phyloP scores from a whole-genome alignment of 2,113 vertebrate genomes.

The Trichomycterus rosablanca region DNA sequence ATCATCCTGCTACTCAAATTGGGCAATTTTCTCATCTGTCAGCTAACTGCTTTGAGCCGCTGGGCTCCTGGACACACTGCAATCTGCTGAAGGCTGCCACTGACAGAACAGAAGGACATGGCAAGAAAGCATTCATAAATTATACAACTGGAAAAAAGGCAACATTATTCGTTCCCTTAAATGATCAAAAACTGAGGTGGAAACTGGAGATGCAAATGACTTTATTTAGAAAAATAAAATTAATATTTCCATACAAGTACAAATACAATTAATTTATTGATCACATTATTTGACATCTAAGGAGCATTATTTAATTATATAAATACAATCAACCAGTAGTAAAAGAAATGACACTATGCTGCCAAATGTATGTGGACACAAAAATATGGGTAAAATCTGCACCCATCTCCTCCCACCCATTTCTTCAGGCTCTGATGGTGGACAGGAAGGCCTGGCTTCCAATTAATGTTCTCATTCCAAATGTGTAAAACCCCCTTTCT shows the following conservation, averaged over 20 bases:
- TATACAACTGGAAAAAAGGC: not conserved
- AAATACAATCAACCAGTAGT: conserved; percentile 8
- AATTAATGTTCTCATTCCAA: too few relatives aligned
- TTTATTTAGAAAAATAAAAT: conserved; percentile 39
- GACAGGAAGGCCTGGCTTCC: too few relatives aligned
- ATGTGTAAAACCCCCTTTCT: too few relatives aligned
- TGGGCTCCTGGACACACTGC: conserved; percentile 13
- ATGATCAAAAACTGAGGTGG: not conserved
- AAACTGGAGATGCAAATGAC: not conserved
- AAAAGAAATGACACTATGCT: too few relatives aligned
- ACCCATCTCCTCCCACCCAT: too few relatives aligned
- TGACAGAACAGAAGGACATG: not conserved
- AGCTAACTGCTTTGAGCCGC: conserved; percentile 44
- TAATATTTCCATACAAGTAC: not conserved
- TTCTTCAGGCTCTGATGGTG: too few relatives aligned
- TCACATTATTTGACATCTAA: conserved; percentile 23
- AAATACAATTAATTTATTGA: conserved; percentile 22
- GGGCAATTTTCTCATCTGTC: conserved; percentile 64
- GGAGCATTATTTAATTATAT: conserved; percentile 5
- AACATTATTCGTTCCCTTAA: not conserved
- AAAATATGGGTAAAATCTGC: too few relatives aligned
- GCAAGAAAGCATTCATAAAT: not conserved
- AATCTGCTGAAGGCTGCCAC: too few relatives aligned
- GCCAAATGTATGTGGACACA: too few relatives aligned
- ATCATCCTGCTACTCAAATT: conserved; percentile 53